Evolutionary conservation across 2,888 invertebrate species (phyloP), one percentile per base, ranked within the genome.

Genomic region (Mythimna vitellina): DNA sequence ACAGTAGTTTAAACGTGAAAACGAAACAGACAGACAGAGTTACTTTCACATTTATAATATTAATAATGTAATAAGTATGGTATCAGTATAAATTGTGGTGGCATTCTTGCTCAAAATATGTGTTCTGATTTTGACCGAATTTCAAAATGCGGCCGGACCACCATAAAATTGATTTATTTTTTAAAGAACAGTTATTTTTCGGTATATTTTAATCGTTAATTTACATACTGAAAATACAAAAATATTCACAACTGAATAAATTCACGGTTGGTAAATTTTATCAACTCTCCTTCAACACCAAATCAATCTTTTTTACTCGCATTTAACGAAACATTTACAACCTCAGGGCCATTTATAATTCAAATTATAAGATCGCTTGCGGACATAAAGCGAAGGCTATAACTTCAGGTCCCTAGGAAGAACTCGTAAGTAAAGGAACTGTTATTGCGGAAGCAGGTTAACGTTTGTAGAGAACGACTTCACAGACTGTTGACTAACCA

Each of bases 381-480:
- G 61, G 63, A 67, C 70, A 53, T 78, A 73, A 80, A 81, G 68
- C 66, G 32, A 57, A 29, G 57, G 65, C 77, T 65, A 78, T 88
- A 87, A 86, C 81, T 88, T 53, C 76, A 83, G 78, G 81, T 83
- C 85, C 84, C 80, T 73, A 82, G 73, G 79, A 77, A 86, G 80
- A 74, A 69, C 77, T 82, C 76, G 74, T 84, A 80, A 79, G 77
- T 90, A 89, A 42, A 92, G 89, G 86, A 86, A 92, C 86, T 88
- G 91, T 92, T 92, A 93, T 90, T 87, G 87, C 89, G 74, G 86
- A 81, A 84, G 88, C 83, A 89, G 89, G 91, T 90, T 93, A 93
- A 93, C 89, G 93, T 89, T 90, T 90, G 93, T 89, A 81, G 90
- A 89, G 87, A 93, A 93, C 87, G 91, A 88, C 90, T 90, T 93